Evolutionary conservation across 2,888 invertebrate species (phyloP).

Genomic region (Hedychridium roseum): DNA sequence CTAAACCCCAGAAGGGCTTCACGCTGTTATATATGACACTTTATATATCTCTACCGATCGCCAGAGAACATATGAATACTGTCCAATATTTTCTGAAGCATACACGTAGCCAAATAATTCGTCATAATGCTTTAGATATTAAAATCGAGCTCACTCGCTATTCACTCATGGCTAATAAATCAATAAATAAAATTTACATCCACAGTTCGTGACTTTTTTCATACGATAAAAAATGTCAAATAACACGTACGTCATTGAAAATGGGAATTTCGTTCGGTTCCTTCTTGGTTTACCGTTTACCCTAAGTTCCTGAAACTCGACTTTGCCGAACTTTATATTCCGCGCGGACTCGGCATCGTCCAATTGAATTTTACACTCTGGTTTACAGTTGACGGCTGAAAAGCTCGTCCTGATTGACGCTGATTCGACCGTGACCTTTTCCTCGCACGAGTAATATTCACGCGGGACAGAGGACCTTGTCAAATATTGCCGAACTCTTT

Average conservation of each 20-base stretch:
- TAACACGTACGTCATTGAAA: too few species aligned
- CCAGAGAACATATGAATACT: too few species aligned
- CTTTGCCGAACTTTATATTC: constrained; percentile 50
- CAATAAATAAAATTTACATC: too few species aligned
- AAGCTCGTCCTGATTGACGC: constrained; percentile 48
- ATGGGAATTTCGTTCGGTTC: neutral
- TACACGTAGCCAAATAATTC: too few species aligned
- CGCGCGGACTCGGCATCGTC: constrained; percentile 43
- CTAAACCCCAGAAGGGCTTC: constrained; percentile 27
- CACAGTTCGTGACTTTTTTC: too few species aligned
- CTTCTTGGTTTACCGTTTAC: neutral
- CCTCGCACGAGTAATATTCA: constrained; percentile 45
- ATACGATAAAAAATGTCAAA: too few species aligned
- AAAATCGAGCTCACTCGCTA: too few species aligned
- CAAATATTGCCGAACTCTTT: constrained; percentile 32
- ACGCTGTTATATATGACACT: neutral
- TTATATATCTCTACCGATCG: too few species aligned
- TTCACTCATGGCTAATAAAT: too few species aligned
- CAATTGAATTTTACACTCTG: constrained; percentile 54
- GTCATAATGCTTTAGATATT: too few species aligned
- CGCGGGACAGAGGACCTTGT: constrained; percentile 36
- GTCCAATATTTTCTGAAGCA: too few species aligned
- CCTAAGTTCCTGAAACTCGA: too few species aligned
- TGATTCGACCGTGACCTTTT: constrained; percentile 48
- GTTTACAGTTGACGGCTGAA: constrained; percentile 35